Base-by-base conservation (phyloP, 2,113 vertebrate genomes). In the Trinectes maculatus region DNA sequence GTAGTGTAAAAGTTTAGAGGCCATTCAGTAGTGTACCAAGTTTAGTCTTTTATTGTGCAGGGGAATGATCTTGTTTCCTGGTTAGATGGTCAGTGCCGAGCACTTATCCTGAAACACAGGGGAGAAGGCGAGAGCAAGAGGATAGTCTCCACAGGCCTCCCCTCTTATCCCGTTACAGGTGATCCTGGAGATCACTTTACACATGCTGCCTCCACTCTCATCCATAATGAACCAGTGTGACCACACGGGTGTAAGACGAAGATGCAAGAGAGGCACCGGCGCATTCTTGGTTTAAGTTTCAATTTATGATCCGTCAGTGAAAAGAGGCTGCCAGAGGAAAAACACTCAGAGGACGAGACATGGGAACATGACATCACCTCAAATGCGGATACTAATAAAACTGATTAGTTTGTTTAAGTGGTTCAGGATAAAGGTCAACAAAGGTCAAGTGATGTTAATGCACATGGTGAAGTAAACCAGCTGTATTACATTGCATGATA, bases 101-200 rank as follows among this genome's bases (percentile, higher is more conserved):
- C 57, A 49, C 55, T 76, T 42, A 46, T 31, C 9, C 37, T 40
- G 43, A 70, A 34, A 11, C 9, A 59, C 46, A 60, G 57, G 79
- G 80, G 65, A 52, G 11, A 21, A 59, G 55, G 58, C 36, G 7
- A n/a, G 51, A 79, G 77, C 58, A 54, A 83, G 70, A 4, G 29
- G 65, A 77, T 59, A 28, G 16, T 77, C 79, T 84, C 78, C 21
- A 12, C 59, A 78, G 70, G 59, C 66, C 64, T 48, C 40, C 19
- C 16, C 47, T 63, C 77, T 82, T 82, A 86, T 90, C 85, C 65
- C 52, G 86, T 91, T 90, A 86, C 87, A 78, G 72, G 71, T 56
- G 31, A 69, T 64, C 67, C 68, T 31, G 47, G 47, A 28, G 81
- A 81, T 89, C 73, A 57, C 65, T 66, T 84, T 77, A 78, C 85